A percentile compares a stretch with the other conserved stretches of the same genome.
phyloP scores from a whole-genome alignment of 35 echinoderm and acorn worm genomes.

The Acanthaster planci region DNA sequence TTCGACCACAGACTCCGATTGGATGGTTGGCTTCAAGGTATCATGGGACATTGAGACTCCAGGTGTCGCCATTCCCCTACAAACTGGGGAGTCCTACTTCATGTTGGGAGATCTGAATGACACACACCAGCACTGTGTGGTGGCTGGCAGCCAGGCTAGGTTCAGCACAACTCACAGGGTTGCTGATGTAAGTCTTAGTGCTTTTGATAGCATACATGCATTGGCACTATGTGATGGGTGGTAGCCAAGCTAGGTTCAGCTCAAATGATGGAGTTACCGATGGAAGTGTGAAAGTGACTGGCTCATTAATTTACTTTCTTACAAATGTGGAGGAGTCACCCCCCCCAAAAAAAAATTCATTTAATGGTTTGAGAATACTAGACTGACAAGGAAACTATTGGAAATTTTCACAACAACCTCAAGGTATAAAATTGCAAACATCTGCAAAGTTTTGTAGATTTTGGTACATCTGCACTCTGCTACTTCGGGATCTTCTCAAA shows the following conservation, averaged over 20 bases:
- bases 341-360: too few relatives aligned
- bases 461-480: too few relatives aligned
- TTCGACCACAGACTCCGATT: neutral
- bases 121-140: slow-evolving; percentile 67
- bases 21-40: slow-evolving; percentile 58
- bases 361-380: too few relatives aligned
- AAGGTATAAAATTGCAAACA: too few relatives aligned
- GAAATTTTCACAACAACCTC: too few relatives aligned
- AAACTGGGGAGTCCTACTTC: slow-evolving; percentile 51
- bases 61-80: slow-evolving; percentile 38
- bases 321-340: too few relatives aligned
- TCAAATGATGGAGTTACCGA: slow-evolving; percentile 62
- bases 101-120: slow-evolving; percentile 72
- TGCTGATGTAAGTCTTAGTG: slow-evolving; percentile 42
- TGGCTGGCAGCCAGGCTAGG: slow-evolving; percentile 51
- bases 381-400: too few relatives aligned
- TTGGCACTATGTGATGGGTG: slow-evolving; percentile 61
- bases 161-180: slow-evolving; percentile 68
- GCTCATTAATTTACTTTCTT: too few relatives aligned
- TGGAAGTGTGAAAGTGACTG: too few relatives aligned
- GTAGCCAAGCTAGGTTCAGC: slow-evolving; percentile 50
- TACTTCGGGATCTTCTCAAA: too few relatives aligned
- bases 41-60: slow-evolving; percentile 51
- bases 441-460: too few relatives aligned
- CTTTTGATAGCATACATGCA: slow-evolving; percentile 18